phyloP scores from a whole-genome alignment of 1,140 invertebrate species.

The Camponotus vicinus region DNA sequence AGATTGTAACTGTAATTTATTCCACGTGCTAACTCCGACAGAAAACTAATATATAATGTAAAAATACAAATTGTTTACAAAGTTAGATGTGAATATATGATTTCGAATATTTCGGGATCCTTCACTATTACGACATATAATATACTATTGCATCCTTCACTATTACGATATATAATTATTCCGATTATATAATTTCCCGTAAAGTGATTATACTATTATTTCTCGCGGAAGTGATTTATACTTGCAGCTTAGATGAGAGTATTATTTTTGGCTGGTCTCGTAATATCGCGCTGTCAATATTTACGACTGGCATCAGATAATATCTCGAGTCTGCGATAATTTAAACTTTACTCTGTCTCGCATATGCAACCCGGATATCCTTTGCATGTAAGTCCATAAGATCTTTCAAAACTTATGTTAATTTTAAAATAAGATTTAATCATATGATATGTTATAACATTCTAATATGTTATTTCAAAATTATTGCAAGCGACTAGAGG shows the following conservation, averaged over 20 bases:
- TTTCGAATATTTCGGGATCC: conserved; percentile 2
- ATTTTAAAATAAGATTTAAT: conserved; percentile 3
- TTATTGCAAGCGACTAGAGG: neutral
- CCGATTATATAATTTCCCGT: neutral
- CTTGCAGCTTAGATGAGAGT: neutral
- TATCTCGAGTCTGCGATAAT: conserved; percentile 29
- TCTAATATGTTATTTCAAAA: neutral
- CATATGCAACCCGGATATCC: neutral
- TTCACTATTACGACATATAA: conserved; percentile 6
- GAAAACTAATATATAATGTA: neutral
- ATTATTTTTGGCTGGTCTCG: conserved; percentile 41
- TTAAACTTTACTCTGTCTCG: neutral
- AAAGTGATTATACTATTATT: neutral
- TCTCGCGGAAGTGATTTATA: conserved; percentile 8
- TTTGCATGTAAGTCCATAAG: neutral
- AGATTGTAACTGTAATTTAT: conserved; percentile 5
- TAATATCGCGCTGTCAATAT: conserved; percentile 48
- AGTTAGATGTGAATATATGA: neutral
- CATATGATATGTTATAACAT: neutral
- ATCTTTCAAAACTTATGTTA: neutral
- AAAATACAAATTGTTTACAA: neutral
- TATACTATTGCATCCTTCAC: neutral
- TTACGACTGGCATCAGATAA: conserved; percentile 30
- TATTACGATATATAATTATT: conserved; percentile 31
- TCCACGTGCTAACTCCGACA: neutral